A percentile compares a stretch with the other conserved stretches of the same genome.
Conservation (phyloP, 2,888 invertebrate genomes). For the Caradrina kadenii region DNA sequence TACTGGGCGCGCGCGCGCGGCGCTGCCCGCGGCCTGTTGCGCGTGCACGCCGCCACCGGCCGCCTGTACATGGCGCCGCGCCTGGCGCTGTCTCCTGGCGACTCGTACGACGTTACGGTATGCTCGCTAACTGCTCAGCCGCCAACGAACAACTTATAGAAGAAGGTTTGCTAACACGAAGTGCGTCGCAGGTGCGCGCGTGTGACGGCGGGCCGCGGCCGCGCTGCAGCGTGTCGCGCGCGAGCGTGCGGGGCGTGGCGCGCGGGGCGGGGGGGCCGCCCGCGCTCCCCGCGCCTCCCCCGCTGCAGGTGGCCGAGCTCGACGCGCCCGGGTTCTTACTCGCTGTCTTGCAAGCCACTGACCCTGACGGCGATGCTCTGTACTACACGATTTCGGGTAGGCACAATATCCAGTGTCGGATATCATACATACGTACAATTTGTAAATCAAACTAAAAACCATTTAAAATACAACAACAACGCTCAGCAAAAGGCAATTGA, state of each 20-base stretch:
- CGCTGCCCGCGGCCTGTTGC: constrained; percentile 94
- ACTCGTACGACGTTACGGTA: constrained; percentile 74
- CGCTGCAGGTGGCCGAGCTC: constrained; percentile 95
- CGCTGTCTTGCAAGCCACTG: constrained; percentile 95
- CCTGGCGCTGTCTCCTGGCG: constrained; percentile 92
- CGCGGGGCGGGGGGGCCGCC: constrained; percentile 92
- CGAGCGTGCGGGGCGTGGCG: constrained; percentile 91
- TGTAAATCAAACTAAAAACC: not conserved
- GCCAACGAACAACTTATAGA: not conserved
- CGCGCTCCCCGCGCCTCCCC: constrained; percentile 91
- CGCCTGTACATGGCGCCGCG: constrained; percentile 94
- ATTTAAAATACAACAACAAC: not conserved
- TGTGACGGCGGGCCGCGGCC: constrained; percentile 95
- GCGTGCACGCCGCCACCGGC: constrained; percentile 95
- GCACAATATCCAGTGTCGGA: not conserved
- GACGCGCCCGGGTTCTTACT: constrained; percentile 97
- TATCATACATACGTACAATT: not conserved
- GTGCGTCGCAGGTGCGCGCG: constrained; percentile 91
- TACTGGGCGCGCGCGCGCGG: constrained; percentile 93
- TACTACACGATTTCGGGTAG: constrained; percentile 97
- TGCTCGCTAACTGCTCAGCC: not conserved
- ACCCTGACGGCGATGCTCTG: constrained; percentile 96
- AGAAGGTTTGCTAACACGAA: not conserved
- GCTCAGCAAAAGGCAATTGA: not conserved
- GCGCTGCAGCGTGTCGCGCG: constrained; percentile 94